Percentiles rank a stretch among this genome's conserved stretches.
phyloP scores from a whole-genome alignment of 2,797 vertebrate genomes.

The Myotis myotis region DNA sequence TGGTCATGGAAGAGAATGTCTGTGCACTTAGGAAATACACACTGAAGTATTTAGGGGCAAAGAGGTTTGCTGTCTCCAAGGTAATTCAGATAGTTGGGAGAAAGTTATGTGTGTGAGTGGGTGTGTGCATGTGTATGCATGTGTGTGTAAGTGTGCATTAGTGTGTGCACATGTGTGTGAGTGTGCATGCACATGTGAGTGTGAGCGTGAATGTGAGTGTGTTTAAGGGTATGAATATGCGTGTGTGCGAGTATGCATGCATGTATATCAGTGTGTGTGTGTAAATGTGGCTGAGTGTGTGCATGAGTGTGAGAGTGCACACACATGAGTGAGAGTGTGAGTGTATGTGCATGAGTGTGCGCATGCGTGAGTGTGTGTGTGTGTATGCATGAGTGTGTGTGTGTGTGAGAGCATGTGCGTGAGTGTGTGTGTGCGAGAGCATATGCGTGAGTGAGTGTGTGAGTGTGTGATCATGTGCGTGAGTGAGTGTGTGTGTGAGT shows the following conservation, averaged over 20 bases:
- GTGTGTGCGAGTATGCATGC: background rate
- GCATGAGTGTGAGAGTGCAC: no score
- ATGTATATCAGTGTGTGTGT: background rate
- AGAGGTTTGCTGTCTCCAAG: background rate
- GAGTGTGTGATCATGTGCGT: no score
- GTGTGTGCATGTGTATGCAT: rapidly evolving
- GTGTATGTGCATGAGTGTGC: background rate
- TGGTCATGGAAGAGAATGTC: background rate
- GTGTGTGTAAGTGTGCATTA: background rate
- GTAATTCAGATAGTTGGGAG: background rate
- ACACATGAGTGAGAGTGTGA: no score
- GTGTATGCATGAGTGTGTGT: background rate
- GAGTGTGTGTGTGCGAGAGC: rapidly evolving
- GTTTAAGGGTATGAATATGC: background rate
- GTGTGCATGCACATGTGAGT: no score
- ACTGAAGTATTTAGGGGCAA: background rate
- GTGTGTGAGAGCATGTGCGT: no score
- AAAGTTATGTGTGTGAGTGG: background rate
- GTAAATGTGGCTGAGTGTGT: background rate
- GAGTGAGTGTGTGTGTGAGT: rapidly evolving
- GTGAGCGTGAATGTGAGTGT: no score
- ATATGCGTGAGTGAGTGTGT: rapidly evolving
- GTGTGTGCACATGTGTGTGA: no score
- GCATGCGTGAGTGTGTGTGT: background rate
- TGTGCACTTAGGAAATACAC: background rate